phyloP scores from a whole-genome alignment of 92 coral and sea anemone species.

The Isaurus tuberculatus region DNA sequence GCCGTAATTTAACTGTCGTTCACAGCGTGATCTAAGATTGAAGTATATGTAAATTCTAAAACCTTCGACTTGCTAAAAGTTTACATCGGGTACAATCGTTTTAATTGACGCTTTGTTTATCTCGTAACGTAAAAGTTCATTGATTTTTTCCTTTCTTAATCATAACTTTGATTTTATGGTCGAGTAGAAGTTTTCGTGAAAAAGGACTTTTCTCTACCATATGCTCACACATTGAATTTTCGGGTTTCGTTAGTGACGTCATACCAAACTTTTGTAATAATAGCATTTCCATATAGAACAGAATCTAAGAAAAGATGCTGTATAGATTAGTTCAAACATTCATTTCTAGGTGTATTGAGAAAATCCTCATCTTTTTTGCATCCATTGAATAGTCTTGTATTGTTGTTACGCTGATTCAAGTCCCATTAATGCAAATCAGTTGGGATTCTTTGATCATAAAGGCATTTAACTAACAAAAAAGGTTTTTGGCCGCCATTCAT shows the following conservation, averaged over 20 bases:
- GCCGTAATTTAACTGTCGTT: conserved; percentile 38
- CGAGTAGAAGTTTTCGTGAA: conserved; percentile 27
- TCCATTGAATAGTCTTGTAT: conserved; percentile 60
- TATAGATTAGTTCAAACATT: conserved; percentile 53
- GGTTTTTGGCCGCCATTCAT: conserved; percentile 30
- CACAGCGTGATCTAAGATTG: conserved; percentile 42
- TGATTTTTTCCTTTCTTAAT: neutral
- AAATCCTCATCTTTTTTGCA: conserved; percentile 68
- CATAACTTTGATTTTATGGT: neutral
- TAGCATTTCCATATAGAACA: conserved; percentile 12
- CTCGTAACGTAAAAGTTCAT: neutral
- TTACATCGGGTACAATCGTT: neutral
- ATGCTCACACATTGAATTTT: conserved; percentile 43
- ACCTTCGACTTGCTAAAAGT: neutral
- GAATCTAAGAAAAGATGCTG: conserved; percentile 11
- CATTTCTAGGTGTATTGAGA: conserved; percentile 52
- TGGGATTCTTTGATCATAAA: conserved; percentile 69
- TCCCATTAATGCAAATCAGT: conserved; percentile 77
- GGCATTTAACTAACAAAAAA: conserved; percentile 65
- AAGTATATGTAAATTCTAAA: conserved; percentile 34
- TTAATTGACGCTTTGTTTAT: neutral
- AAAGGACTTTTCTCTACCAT: conserved; percentile 20
- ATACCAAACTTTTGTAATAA: conserved; percentile 27
- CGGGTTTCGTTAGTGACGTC: conserved; percentile 31
- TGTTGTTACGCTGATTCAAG: conserved; percentile 73